These are phyloP conservation scores for Nymphalis urticae DNA, from an alignment of 2,888 invertebrate species.

Conservation along the genomic window DNA sequence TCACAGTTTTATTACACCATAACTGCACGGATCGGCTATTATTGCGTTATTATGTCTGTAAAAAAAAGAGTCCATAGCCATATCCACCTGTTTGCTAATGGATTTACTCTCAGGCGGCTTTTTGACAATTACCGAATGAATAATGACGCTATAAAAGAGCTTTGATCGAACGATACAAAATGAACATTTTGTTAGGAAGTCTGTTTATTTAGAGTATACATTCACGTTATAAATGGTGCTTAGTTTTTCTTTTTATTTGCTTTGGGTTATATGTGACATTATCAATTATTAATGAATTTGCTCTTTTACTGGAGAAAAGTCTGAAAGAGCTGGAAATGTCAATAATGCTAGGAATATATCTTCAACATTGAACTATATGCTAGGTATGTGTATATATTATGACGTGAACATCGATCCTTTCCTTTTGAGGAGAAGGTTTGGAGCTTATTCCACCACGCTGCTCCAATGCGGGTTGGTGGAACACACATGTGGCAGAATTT, in stretches of 20 bases:
- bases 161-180: slow-evolving; percentile 28
- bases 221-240: not conserved
- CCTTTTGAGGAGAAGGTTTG: too few relatives aligned
- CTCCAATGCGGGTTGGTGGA: too few relatives aligned
- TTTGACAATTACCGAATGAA: slow-evolving; percentile 37
- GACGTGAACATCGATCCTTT: too few relatives aligned
- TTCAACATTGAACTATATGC: too few relatives aligned
- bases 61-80: slow-evolving; percentile 17
- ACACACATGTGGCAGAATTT: too few relatives aligned
- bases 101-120: slow-evolving; percentile 24
- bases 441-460: too few relatives aligned
- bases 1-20: slow-evolving; percentile 27
- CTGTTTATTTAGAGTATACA: slow-evolving; percentile 2
- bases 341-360: too few relatives aligned
- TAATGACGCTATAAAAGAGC: slow-evolving; percentile 31
- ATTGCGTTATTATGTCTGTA: slow-evolving; percentile 19
- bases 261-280: not conserved
- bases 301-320: too few relatives aligned
- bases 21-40: slow-evolving; percentile 28
- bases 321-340: too few relatives aligned
- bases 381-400: too few relatives aligned
- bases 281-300: too few relatives aligned
- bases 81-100: slow-evolving; percentile 30
- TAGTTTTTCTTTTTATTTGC: not conserved
- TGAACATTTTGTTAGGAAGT: slow-evolving; percentile 17